phyloP scores from a whole-genome alignment of 2,888 invertebrate species.

The Aquatica leii region DNA sequence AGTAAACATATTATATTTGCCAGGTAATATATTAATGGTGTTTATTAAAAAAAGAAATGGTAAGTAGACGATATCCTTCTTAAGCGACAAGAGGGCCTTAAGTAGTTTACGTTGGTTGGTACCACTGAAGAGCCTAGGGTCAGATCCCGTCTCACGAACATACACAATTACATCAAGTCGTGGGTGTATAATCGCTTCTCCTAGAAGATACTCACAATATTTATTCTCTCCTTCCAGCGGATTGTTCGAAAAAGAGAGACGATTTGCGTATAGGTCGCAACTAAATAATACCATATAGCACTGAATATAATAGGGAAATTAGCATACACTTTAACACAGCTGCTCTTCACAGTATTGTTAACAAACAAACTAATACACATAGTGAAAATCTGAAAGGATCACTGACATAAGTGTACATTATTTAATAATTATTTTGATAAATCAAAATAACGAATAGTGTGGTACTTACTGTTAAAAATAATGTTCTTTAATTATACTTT shows the following conservation, averaged over 20 bases:
- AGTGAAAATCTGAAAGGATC: slow-evolving; percentile 42
- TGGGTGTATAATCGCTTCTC: slow-evolving; percentile 61
- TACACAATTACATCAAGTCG: slow-evolving; percentile 59
- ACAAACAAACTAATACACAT: slow-evolving; percentile 13
- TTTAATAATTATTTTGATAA: slow-evolving; percentile 63
- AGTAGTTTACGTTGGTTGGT: slow-evolving; percentile 47
- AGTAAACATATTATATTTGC: too few species aligned
- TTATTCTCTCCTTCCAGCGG: slow-evolving; percentile 43
- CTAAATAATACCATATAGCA: slow-evolving; percentile 58
- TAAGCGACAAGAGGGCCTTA: slow-evolving; percentile 35
- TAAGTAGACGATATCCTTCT: slow-evolving; percentile 35
- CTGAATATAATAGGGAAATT: slow-evolving; percentile 63
- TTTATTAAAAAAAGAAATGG: slow-evolving; percentile 28
- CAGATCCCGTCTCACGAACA: slow-evolving; percentile 60
- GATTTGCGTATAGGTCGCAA: slow-evolving; percentile 40
- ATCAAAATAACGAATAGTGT: slow-evolving; percentile 62
- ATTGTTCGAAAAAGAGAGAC: slow-evolving; percentile 25
- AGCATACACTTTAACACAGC: slow-evolving; percentile 57
- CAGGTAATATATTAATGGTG: too few species aligned
- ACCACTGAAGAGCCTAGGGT: slow-evolving; percentile 57
- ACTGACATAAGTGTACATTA: slow-evolving; percentile 59
- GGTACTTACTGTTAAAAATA: slow-evolving; percentile 57
- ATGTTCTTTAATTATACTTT: slow-evolving; percentile 61
- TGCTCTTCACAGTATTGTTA: slow-evolving; percentile 32
- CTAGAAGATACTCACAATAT: slow-evolving; percentile 48